These are phyloP conservation scores for Drosophila greeni DNA, from an alignment of 2,888 invertebrate species.

Conservation along the genomic window DNA sequence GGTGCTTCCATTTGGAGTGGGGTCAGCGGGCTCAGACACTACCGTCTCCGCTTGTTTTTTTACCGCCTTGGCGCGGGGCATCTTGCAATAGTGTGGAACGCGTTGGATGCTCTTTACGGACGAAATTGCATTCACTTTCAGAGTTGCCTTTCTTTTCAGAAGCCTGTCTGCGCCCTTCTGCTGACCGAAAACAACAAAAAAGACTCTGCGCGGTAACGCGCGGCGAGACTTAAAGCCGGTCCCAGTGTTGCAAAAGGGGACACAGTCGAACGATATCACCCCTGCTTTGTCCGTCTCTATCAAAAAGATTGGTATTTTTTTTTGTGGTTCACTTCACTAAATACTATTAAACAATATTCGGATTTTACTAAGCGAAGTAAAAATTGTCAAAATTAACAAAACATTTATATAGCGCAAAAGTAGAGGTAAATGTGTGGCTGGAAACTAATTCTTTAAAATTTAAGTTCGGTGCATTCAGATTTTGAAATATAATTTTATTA, in stretches of 20 bases:
- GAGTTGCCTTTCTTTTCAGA: background rate
- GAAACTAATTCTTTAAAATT: background rate
- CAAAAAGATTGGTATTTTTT: background rate
- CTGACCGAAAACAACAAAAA: conserved; percentile 17
- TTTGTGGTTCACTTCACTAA: background rate
- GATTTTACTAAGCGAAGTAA: background rate
- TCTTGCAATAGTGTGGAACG: conserved; percentile 30
- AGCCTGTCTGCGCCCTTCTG: conserved; percentile 4
- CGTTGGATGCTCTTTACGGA: background rate
- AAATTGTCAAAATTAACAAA: background rate
- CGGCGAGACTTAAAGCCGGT: conserved; percentile 26
- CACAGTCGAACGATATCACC: background rate
- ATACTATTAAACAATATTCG: background rate
- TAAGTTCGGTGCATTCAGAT: background rate
- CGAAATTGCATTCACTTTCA: background rate
- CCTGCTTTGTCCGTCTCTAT: background rate
- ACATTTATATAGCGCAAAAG: background rate
- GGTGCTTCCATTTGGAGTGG: conserved; percentile 45
- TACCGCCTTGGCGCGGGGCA: conserved; percentile 63
- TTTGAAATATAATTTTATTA: background rate
- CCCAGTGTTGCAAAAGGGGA: background rate
- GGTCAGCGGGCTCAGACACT: conserved; percentile 27
- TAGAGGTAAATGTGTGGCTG: background rate
- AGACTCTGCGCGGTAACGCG: conserved; percentile 31
- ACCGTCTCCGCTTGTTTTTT: conserved; percentile 46